Base-by-base conservation (phyloP, 2,888 invertebrate genomes). In the Rhimphoctona megacephalus region DNA sequence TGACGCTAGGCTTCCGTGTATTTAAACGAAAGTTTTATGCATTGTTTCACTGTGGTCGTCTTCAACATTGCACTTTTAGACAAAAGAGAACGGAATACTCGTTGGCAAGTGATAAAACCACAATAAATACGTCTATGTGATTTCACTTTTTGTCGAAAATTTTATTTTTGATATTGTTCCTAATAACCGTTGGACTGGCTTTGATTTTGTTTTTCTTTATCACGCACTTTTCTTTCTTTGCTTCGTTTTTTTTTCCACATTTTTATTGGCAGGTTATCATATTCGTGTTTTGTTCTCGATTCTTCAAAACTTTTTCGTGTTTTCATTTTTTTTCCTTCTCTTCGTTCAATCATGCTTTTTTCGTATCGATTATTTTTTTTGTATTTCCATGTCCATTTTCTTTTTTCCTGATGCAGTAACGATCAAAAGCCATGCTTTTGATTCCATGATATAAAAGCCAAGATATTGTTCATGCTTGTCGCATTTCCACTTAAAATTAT, bases 1-100 rank as follows among this genome's bases (percentile, higher is more conserved):
- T 85, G 82, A 85, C 85, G 67, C 77, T 73, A 25, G 83, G 89
- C 91, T 93, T 92, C 92, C 92, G 92, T 86, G 87, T 90, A 89
- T 89, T 86, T 61, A 74, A 82, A 81, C 43, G 61, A 79, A 49
- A 52, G 70, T 76, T 54, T 82, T 57, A 73, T 54, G 77, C 61
- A 74, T 81, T 78, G 25, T 76, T 76, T 30, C 14, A 70, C 39
- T 25, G 54, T 64, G 39, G 54, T 74, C 25, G 43, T 83, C 76
- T 49, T 79, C 49, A 43, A 76, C 67, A 73, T 70, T 54, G 72
- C 69, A 83, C 54, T 66, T 25, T 22, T 43, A 14, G 43, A 25
- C 43, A 43, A 19, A 5, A 25, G 17, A 17, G 57, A 57, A 17
- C 30, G 36, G 25, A 49, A 36, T 52, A 49, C 83, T 86, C 80